Evolutionary conservation across 2,888 invertebrate species (phyloP), one percentile per base, ranked within the genome.

Genomic region (Unio delphinus): DNA sequence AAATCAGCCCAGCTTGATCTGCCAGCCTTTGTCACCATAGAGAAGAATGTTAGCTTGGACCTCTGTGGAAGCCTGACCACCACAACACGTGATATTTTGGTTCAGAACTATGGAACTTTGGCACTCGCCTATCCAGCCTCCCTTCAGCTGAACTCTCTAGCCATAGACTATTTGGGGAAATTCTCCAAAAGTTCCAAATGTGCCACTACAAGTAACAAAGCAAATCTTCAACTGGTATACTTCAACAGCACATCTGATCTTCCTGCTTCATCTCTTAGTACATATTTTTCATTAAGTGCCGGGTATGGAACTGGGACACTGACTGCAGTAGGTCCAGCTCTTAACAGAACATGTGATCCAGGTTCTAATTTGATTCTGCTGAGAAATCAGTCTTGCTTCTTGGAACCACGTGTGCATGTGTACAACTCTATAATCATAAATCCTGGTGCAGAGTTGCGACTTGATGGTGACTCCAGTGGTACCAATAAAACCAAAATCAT

Each of bases 21-120:
- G 3, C 83, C 83, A 3, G 73, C 76, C 28, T 67, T 54, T 58
- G 76, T 79, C 6, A 74, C 75, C 5, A 64, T 83, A 18, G 73
- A 74, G n/a, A 75, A 76, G 60, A 71, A 72, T 26, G 69, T 70
- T 23, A 65, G 65, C 6, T 66, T 83, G 3, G 78, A 81, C 55
- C 64, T 83, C 2, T 83, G 83, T 74, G 83, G 83, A 55, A 65
- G 67, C 2, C 61, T 83, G 61, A 69, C 78, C 15, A 55, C 71
- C 15, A 74, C 69, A 30, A 79, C 79, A 0, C 63, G 73, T 56
- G 64, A 71, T 34, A 28, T 83, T 18, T 72, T 69, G 26, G 67
- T 80, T 5, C 64, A 73, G 69, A 75, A 75, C 18, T 61, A 66
- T 28, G 83, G 82, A 3, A 61, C 62, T 6, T 45, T 83, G 5